Percentiles rank a stretch among this genome's conserved stretches.
phyloP scores from a whole-genome alignment of 2,797 vertebrate genomes.

The Ceyx erithaca region DNA sequence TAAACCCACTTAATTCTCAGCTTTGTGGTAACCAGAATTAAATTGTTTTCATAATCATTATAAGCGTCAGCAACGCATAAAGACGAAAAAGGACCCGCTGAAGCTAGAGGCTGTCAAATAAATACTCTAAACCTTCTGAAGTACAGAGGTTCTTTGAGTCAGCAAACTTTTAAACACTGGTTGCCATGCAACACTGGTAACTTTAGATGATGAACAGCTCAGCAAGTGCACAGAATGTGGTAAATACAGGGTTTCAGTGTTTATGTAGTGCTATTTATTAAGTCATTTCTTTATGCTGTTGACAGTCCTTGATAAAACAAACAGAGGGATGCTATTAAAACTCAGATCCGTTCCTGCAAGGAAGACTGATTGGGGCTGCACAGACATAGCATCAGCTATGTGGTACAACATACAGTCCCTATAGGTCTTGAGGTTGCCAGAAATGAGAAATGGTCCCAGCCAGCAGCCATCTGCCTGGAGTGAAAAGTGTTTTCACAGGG shows the following conservation, averaged over 20 bases:
- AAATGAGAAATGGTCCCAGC: neutral
- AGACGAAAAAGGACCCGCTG: neutral
- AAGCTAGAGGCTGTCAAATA: neutral
- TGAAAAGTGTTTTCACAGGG: neutral
- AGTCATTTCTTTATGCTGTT: slow-evolving; percentile 11
- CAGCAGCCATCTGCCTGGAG: neutral
- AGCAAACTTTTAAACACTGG: neutral
- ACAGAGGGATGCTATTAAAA: neutral
- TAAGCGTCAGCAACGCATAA: neutral
- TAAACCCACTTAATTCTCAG: neutral
- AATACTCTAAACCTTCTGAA: neutral
- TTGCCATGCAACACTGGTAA: slow-evolving; percentile 36
- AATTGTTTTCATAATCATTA: neutral
- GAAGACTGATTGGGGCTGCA: neutral
- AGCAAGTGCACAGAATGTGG: neutral
- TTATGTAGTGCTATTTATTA: slow-evolving; percentile 36
- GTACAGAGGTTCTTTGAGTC: slow-evolving; percentile 9
- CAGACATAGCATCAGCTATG: neutral
- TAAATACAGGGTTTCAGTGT: neutral
- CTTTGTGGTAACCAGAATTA: neutral
- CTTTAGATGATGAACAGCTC: slow-evolving; percentile 36
- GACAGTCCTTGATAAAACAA: slow-evolving; percentile 12
- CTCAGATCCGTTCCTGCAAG: neutral
- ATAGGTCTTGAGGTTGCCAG: neutral
- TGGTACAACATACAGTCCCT: neutral